Evolutionary conservation across 2,113 vertebrate species (phyloP), one percentile per base, ranked within the genome.

Genomic region (Stegastes partitus): DNA sequence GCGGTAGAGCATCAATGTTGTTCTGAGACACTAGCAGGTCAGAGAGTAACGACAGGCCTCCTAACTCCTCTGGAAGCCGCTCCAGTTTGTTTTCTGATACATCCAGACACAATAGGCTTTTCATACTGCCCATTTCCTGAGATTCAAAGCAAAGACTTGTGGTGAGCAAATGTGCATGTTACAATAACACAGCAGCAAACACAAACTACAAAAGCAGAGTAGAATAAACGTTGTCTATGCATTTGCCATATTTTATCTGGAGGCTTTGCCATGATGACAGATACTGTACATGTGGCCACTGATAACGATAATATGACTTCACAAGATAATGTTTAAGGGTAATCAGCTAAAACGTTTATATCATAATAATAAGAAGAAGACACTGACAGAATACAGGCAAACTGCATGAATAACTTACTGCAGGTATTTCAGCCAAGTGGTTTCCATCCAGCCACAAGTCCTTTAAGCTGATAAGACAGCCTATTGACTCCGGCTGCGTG

Each of bases 391-490:
- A 47, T 65, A 1, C 0, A 56, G 23, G 53, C 22, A 39, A 58
- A 69, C 37, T 31, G 64, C 3, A 26, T 21, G 15, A 81, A 77
- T 50, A 58, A 64, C 92, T 93, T 95, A 99, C 98, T 93, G 94
- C 92, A 94, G 98, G 98, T 95, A 99, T 94, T 88, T 97, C 96
- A 2, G 92, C 87, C 85, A 99, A 93, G 64, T 99, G 97, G 94
- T 99, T 99, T 92, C 97, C 98, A 89, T 99, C 98, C 90, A 99
- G 93, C 98, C 98, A 99, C 89, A 99, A 93, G 90, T 99, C 97
- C 93, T 97, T 99, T 47, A 99, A 93, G 88, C 95, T 97, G 90
- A 97, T 92, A 91, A 99, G 97, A 94, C 96, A 94, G 86, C 98
- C 98, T 89, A 99, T 97, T 87, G 97, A 97, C 93, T 97, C 94